Conservation (phyloP, 2,113 vertebrate species). For the Cacatua alba region DNA sequence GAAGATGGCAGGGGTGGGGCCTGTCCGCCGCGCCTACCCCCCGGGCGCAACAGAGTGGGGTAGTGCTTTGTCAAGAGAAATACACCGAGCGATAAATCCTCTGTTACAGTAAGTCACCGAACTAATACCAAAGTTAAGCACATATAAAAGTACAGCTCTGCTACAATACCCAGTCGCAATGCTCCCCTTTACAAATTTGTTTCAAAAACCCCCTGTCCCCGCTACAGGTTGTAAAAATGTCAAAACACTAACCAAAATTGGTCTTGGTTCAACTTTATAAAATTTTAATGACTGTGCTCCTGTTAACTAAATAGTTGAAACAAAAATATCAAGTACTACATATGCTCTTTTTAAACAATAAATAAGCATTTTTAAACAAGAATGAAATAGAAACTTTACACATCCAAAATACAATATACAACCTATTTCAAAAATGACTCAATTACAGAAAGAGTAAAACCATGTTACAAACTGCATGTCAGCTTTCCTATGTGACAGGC, state of each 20-base stretch:
- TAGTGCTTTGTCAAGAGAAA: neutral
- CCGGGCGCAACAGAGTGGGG: neutral
- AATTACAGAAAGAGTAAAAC: neutral
- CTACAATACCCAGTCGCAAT: neutral
- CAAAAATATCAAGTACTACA: slow-evolving; percentile 61
- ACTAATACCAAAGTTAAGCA: neutral
- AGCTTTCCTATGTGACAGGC: neutral
- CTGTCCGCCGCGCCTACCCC: neutral
- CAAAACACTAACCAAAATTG: neutral
- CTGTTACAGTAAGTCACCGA: neutral
- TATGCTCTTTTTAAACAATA: slow-evolving; percentile 61
- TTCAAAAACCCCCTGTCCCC: neutral
- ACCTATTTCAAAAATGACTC: slow-evolving; percentile 41
- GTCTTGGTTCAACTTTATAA: slow-evolving; percentile 41
- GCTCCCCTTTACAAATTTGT: neutral
- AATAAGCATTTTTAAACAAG: slow-evolving; percentile 66
- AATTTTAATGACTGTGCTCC: slow-evolving; percentile 64
- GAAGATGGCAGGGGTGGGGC: neutral
- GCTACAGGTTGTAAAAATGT: neutral
- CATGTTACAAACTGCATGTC: neutral
- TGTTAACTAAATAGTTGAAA: slow-evolving; percentile 34
- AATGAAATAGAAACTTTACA: slow-evolving; percentile 73
- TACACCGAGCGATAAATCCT: neutral
- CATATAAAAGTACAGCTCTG: neutral
- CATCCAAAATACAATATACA: slow-evolving; percentile 66